Percentiles rank a stretch among this genome's conserved stretches.
These are phyloP conservation scores for Porites cylindrica DNA, from an alignment of 92 coral and sea anemone species.

Conservation along the genomic window DNA sequence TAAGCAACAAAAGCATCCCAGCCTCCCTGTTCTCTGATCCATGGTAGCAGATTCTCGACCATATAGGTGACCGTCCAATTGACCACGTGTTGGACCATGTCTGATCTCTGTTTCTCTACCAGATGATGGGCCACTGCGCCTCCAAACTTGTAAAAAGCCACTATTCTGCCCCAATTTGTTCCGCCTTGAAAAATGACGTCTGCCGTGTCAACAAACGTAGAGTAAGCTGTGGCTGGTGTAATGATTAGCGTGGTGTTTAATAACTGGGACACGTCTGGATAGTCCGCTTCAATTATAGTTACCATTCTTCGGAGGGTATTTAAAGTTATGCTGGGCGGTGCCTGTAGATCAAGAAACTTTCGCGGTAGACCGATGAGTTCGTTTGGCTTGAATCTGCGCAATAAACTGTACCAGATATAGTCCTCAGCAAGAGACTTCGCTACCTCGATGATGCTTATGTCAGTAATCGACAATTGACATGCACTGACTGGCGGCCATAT, in stretches of 20 bases:
- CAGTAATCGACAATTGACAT: slow-evolving; percentile 73
- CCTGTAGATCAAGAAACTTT: slow-evolving; percentile 83
- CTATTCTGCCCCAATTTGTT: slow-evolving; percentile 98
- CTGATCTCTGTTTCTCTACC: slow-evolving; percentile 89
- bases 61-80: slow-evolving; percentile 86
- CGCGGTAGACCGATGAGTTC: slow-evolving; percentile 89
- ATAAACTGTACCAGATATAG: slow-evolving; percentile 90
- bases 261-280: slow-evolving; percentile 95
- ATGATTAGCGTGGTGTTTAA: slow-evolving; percentile 88
- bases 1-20: slow-evolving; percentile 79
- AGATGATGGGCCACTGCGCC: slow-evolving; percentile 98
- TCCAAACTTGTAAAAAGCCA: slow-evolving; percentile 93
- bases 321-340: slow-evolving; percentile 63
- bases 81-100: slow-evolving; percentile 89
- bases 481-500: slow-evolving; percentile 76
- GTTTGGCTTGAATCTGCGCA: slow-evolving; percentile 92
- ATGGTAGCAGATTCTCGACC: slow-evolving; percentile 81
- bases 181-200: slow-evolving; percentile 93
- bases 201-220: slow-evolving; percentile 89
- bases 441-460: slow-evolving; percentile 67
- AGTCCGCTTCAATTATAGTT: slow-evolving; percentile 93
- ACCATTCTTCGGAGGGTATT: slow-evolving; percentile 87
- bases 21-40: slow-evolving; percentile 96
- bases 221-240: slow-evolving; percentile 82
- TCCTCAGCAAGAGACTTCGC: slow-evolving; percentile 71